Conservation (phyloP, 2,888 invertebrate genomes). For the Euproctis similis region DNA sequence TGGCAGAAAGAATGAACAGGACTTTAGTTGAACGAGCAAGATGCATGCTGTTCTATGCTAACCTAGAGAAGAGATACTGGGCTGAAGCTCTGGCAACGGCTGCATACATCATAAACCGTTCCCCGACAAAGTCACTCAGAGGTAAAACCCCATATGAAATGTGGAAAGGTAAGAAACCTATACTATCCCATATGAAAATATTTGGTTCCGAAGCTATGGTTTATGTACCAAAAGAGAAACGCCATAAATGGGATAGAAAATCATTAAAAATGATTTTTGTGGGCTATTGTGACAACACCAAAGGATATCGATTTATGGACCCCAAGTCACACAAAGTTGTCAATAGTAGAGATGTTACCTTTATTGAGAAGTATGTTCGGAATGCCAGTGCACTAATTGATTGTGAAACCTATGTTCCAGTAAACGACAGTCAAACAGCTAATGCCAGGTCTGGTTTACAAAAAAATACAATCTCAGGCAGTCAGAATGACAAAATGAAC, state of each 20-base stretch:
- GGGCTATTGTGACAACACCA: background rate
- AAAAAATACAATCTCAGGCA: no score
- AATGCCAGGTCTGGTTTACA: background rate
- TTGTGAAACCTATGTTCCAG: background rate
- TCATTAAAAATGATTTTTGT: no score
- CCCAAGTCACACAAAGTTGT: background rate
- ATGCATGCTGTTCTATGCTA: background rate
- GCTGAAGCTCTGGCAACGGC: slow-evolving; percentile 4
- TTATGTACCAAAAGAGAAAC: no score
- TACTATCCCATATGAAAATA: background rate
- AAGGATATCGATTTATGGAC: slow-evolving; percentile 7
- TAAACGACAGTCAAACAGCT: background rate
- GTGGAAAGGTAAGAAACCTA: background rate
- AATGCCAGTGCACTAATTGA: background rate
- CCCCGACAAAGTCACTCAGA: background rate
- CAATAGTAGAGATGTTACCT: slow-evolving; percentile 8
- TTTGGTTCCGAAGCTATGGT: background rate
- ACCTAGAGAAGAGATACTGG: slow-evolving; percentile 6
- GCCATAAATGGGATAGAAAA: no score
- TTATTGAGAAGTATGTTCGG: background rate
- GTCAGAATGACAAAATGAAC: slow-evolving; percentile 3
- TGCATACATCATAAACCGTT: slow-evolving; percentile 5
- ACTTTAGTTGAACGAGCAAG: slow-evolving; percentile 8
- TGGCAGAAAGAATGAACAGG: no score
- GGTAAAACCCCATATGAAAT: background rate